These are phyloP conservation scores for Aphis craccivora DNA, from an alignment of 1,140 invertebrate genomes.

Conservation along the genomic window DNA sequence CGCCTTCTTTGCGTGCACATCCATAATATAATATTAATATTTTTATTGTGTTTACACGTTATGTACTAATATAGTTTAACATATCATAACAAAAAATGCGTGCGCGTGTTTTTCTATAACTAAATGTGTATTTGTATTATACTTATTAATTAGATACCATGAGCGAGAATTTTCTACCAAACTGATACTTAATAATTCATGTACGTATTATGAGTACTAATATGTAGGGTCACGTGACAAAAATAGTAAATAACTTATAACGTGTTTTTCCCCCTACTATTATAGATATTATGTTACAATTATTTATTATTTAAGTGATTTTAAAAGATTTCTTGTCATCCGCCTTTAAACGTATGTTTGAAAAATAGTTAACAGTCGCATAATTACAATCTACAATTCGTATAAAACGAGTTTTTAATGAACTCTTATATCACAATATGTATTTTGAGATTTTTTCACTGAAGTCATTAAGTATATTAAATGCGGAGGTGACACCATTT, in stretches of 20 bases:
- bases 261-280: background rate
- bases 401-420: too few relatives aligned
- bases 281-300: too few relatives aligned
- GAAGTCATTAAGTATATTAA: too few relatives aligned
- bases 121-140: background rate
- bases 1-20: conserved; percentile 26
- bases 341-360: too few relatives aligned
- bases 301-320: too few relatives aligned
- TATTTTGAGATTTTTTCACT: too few relatives aligned
- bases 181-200: background rate
- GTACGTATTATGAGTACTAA: background rate
- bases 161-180: background rate
- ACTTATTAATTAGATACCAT: background rate
- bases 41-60: background rate
- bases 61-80: background rate
- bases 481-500: too few relatives aligned
- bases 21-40: background rate
- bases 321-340: too few relatives aligned
- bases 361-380: too few relatives aligned
- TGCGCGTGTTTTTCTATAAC: background rate
- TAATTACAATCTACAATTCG: too few relatives aligned
- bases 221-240: background rate
- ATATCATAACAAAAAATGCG: background rate
- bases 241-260: background rate
- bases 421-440: too few relatives aligned